Base-by-base conservation (phyloP, 2,888 invertebrate genomes). In the Cryptops parisi region DNA sequence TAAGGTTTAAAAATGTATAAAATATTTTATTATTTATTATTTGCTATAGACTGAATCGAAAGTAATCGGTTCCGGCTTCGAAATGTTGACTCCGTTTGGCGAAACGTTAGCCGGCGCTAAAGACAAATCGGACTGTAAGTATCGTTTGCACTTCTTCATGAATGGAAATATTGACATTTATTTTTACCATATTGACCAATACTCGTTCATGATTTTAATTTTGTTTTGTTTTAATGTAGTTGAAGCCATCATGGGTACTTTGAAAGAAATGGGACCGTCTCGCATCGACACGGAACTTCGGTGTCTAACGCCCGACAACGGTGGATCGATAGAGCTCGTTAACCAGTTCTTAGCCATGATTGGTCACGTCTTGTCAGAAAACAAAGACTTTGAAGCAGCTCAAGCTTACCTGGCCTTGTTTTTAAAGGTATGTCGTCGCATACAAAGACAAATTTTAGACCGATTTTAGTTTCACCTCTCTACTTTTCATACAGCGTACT, bases 331-430 rank as follows among this genome's bases (percentile, higher is more conserved):
- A 4, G 71, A 76, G 25, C 72, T 87, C 1, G 78, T 94, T 79
- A 67, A 78, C 27, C 79, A 83, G 60, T 94, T 91, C 70, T 70
- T 94, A 52, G 75, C 78, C 61, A 78, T 86, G 70, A 69, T 93
- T 22, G 72, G 77, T 54, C 71, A 71, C 53, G 80, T 84, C 73
- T 73, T 96, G 38, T 73, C 76, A 59, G 80, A 78, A 2, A 86
- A 85, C 63, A 76, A 68, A 57, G 79, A 93, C 71, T 96, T 90
- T 69, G 96, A 97, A 72, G 70, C 94, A 53, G 81, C 82, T 0
- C 88, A 94, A 66, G 81, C 93, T 0, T 96, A 93, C 70, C 74
- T 96, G 55, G 81, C 82, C 45, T 74, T 91, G 44, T 93, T 90
- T 69, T 70, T 97, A 27, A 91, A 91, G 70, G 76, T 79, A 39